Percentiles rank a stretch among this genome's conserved stretches.
These are phyloP conservation scores for Heliocidaris tuberculata DNA, from an alignment of 35 echinoderm and acorn worm genomes.

Conservation along the genomic window DNA sequence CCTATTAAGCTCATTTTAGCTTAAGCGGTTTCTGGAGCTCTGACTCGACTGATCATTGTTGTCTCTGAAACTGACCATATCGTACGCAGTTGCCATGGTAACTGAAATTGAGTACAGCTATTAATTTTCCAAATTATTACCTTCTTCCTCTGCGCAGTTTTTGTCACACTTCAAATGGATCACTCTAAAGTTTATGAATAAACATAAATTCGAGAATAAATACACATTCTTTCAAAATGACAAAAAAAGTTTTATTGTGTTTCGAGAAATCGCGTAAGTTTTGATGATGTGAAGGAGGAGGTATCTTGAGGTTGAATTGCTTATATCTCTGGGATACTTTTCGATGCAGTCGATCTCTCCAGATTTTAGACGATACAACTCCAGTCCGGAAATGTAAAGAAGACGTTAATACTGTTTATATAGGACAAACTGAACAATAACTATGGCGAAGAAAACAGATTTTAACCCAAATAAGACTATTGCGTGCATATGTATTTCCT, in stretches of 20 bases:
- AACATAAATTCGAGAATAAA: no score
- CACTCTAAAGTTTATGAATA: not conserved
- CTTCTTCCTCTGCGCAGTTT: not conserved
- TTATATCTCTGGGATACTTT: no score
- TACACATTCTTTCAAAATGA: no score
- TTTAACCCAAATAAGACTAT: not conserved
- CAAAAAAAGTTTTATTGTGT: no score
- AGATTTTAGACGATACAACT: not conserved
- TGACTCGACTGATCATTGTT: not conserved
- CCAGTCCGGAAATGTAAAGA: not conserved
- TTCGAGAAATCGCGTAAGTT: no score
- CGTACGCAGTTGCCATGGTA: not conserved
- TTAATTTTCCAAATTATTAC: not conserved
- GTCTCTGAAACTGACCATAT: not conserved
- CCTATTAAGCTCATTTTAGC: not conserved
- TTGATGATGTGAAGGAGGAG: no score
- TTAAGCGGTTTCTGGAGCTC: not conserved
- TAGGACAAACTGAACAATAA: not conserved
- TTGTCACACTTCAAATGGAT: not conserved
- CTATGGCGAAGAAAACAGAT: not conserved
- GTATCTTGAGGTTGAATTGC: no score
- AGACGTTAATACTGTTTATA: not conserved
- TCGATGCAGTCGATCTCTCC: no score
- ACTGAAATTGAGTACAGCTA: not conserved
- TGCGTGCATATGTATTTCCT: not conserved